Evolutionary conservation across 2,797 vertebrate species (phyloP).

Genomic region (Garrulus glandarius): DNA sequence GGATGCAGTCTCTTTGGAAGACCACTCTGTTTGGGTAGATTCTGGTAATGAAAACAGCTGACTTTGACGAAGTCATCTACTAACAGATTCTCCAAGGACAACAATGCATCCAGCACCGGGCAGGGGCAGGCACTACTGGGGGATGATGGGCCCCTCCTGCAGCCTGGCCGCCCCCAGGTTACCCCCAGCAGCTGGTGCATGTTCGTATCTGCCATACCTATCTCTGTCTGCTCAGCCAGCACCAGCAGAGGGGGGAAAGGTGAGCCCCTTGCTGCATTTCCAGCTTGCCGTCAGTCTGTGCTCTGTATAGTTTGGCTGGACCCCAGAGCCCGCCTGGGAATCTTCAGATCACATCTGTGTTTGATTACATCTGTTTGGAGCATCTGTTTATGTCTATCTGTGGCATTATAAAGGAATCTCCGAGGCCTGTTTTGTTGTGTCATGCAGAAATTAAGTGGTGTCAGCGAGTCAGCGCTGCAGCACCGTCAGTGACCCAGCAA

Average conservation of each 20-base stretch:
- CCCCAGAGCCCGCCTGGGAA: not conserved
- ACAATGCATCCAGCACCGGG: fast-evolving
- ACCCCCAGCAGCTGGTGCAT: not conserved
- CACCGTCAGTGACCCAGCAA: not conserved
- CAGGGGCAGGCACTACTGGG: not conserved
- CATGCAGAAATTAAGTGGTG: not conserved
- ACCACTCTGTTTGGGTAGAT: not conserved
- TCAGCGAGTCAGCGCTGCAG: not conserved
- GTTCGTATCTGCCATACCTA: not conserved
- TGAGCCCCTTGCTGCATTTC: not conserved
- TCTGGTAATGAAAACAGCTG: not conserved
- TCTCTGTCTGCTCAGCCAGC: not conserved
- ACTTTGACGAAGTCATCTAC: not conserved
- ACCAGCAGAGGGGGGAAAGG: not conserved
- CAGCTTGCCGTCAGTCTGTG: not conserved
- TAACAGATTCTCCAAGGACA: not conserved
- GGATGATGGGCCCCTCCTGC: fast-evolving
- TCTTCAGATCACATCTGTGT: constrained; percentile 35
- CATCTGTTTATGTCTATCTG: constrained; percentile 42
- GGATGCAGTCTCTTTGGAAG: not conserved
- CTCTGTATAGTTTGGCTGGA: not conserved
- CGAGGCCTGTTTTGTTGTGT: not conserved
- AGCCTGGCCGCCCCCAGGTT: not conserved
- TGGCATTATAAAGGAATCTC: constrained; percentile 16
- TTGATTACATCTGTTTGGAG: constrained; percentile 32